Evolutionary conservation across 2,797 vertebrate genomes (phyloP).

Genomic region (Onychomys arenicola): DNA sequence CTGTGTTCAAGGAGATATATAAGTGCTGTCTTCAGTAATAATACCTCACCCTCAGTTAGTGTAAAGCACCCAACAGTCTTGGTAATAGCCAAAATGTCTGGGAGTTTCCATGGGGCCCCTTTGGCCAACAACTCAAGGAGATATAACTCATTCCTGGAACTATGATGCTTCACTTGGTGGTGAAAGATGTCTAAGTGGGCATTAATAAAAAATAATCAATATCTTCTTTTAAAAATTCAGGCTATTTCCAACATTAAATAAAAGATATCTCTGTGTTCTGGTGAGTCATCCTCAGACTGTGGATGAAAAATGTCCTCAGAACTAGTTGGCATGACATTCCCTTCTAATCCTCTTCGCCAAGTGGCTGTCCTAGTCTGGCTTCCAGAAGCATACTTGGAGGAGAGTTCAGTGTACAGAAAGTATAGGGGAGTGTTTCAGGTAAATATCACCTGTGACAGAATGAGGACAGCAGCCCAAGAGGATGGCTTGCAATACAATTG

Average conservation of each 20-base stretch:
- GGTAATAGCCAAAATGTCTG: not conserved
- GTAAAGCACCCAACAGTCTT: not conserved
- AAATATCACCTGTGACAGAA: not conserved
- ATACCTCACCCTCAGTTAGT: not conserved
- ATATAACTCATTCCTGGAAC: not conserved
- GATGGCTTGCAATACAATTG: accelerated
- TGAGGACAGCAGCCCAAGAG: not conserved
- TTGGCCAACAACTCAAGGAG: not conserved
- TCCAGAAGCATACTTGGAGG: not conserved
- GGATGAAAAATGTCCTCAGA: not conserved
- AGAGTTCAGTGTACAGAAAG: not conserved
- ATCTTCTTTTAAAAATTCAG: not conserved
- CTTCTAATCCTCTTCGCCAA: not conserved
- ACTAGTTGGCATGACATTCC: not conserved
- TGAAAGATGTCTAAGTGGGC: not conserved
- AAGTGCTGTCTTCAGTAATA: not conserved
- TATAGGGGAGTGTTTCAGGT: not conserved
- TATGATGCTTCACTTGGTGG: too few species aligned
- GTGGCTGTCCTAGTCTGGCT: not conserved
- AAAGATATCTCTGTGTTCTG: not conserved
- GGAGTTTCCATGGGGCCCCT: not conserved
- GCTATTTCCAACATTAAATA: not conserved
- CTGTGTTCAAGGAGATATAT: not conserved
- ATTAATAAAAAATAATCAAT: not conserved
- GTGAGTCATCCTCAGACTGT: not conserved